phyloP scores from a whole-genome alignment of 2,888 invertebrate species.

The Drosophila ochracea region DNA sequence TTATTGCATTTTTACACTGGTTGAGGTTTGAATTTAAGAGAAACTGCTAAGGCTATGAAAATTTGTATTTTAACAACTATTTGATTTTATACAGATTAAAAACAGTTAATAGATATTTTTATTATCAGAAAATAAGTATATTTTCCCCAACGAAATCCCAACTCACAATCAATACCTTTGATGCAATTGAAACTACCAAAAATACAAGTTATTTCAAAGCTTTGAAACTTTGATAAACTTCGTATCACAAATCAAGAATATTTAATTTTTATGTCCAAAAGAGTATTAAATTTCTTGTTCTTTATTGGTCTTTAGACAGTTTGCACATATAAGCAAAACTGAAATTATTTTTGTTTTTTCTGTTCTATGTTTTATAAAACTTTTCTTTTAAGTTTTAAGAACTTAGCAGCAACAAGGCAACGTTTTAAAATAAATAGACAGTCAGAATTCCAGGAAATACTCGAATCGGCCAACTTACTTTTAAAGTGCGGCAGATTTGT shows the following conservation, averaged over 20 bases:
- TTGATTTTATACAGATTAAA: neutral
- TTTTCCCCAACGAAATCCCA: neutral
- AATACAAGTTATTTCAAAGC: neutral
- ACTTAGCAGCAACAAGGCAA: neutral
- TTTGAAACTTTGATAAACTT: neutral
- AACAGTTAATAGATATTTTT: neutral
- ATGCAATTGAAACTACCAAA: neutral
- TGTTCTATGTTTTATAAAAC: neutral
- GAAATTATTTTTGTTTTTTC: neutral
- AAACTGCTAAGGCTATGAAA: neutral
- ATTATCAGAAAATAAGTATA: neutral
- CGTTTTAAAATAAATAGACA: constrained; percentile 4
- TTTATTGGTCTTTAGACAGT: neutral
- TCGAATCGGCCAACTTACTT: neutral
- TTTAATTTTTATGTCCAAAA: neutral
- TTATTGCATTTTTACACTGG: neutral
- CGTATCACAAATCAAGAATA: neutral
- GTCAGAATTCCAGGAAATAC: neutral
- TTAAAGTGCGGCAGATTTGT: neutral
- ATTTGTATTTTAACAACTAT: neutral
- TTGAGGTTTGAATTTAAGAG: neutral
- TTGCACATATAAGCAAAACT: neutral
- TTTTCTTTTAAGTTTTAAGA: neutral
- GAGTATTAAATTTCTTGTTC: neutral
- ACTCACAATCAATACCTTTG: neutral